Percentiles rank a stretch among this genome's conserved stretches.
Conservation (phyloP, 1,140 invertebrate genomes). For the Cardiocondyla obscurior region DNA sequence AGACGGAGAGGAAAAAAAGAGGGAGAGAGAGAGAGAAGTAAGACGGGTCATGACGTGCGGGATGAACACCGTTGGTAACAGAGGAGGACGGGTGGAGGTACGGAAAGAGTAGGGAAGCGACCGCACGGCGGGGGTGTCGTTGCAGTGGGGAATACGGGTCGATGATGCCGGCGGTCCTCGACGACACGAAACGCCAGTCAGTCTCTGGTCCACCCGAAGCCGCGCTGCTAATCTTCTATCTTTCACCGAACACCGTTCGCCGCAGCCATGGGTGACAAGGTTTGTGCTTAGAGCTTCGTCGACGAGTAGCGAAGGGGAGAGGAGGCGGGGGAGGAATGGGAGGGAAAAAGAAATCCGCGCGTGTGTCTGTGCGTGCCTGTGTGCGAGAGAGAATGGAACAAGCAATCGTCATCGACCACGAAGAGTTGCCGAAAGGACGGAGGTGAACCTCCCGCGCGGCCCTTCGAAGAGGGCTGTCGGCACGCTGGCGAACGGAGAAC, state of each 20-base stretch:
- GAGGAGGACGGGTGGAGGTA: constrained; percentile 31
- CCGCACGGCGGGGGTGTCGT: constrained; percentile 35
- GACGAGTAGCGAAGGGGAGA: constrained; percentile 18
- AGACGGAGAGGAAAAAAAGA: not conserved
- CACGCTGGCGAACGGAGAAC: not conserved
- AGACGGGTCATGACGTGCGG: constrained; percentile 60
- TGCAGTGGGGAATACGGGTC: constrained; percentile 77
- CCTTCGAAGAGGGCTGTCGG: constrained; percentile 18
- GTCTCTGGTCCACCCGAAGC: constrained; percentile 81
- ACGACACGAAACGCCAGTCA: constrained; percentile 79
- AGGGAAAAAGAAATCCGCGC: not conserved
- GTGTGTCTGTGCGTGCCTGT: not conserved
- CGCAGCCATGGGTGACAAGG: constrained; percentile 83
- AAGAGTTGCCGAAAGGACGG: not conserved
- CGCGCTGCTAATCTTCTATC: constrained; percentile 78
- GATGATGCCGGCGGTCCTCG: constrained; percentile 82
- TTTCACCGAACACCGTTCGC: constrained; percentile 80
- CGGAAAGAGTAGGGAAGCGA: constrained; percentile 34
- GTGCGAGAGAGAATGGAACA: not conserved
- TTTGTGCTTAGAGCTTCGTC: constrained; percentile 74
- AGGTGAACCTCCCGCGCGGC: not conserved
- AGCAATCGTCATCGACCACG: not conserved
- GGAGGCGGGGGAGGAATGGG: not conserved
- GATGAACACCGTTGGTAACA: constrained; percentile 48
- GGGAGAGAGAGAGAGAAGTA: constrained; percentile 7